Evolutionary conservation across 1,140 invertebrate genomes (phyloP).

Genomic region (Anagrus nilaparvatae): DNA sequence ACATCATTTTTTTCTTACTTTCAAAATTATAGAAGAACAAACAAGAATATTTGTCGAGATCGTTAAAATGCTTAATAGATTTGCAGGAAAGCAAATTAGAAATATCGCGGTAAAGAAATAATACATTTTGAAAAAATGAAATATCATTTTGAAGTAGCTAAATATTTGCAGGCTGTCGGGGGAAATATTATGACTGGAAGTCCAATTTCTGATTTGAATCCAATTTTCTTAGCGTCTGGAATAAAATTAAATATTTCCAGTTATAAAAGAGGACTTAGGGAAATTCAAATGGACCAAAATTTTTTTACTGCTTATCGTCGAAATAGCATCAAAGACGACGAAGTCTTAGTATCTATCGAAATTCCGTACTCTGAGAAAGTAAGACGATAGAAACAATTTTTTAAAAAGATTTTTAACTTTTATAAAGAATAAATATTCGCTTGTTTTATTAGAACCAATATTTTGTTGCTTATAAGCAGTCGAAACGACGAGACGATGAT

Average conservation of each 20-base stretch:
- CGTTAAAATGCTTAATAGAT: slow-evolving; percentile 83
- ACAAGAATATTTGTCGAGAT: slow-evolving; percentile 64
- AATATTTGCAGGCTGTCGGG: slow-evolving; percentile 52
- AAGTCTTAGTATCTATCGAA: slow-evolving; percentile 66
- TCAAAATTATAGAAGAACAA: slow-evolving; percentile 34
- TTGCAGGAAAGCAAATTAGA: slow-evolving; percentile 90
- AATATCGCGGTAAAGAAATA: slow-evolving; percentile 54
- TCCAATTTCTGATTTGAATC: slow-evolving; percentile 93
- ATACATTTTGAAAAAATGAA: neutral
- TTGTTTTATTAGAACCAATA: slow-evolving; percentile 55
- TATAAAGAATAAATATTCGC: neutral
- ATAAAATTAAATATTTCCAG: slow-evolving; percentile 38
- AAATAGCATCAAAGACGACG: slow-evolving; percentile 63
- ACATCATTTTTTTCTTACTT: neutral
- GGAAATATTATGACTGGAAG: slow-evolving; percentile 93
- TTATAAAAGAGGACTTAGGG: slow-evolving; percentile 43
- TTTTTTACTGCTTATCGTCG: slow-evolving; percentile 84
- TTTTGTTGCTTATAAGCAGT: slow-evolving; percentile 86
- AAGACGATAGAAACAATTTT: neutral
- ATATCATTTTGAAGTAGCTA: neutral
- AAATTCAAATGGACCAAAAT: slow-evolving; percentile 62
- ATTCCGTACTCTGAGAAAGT: slow-evolving; percentile 48
- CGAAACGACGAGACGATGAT: slow-evolving; percentile 84
- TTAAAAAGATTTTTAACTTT: neutral
- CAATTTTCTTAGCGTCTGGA: slow-evolving; percentile 74